Evolutionary conservation across 2,888 invertebrate species (phyloP).

Genomic region (Protula sp.): DNA sequence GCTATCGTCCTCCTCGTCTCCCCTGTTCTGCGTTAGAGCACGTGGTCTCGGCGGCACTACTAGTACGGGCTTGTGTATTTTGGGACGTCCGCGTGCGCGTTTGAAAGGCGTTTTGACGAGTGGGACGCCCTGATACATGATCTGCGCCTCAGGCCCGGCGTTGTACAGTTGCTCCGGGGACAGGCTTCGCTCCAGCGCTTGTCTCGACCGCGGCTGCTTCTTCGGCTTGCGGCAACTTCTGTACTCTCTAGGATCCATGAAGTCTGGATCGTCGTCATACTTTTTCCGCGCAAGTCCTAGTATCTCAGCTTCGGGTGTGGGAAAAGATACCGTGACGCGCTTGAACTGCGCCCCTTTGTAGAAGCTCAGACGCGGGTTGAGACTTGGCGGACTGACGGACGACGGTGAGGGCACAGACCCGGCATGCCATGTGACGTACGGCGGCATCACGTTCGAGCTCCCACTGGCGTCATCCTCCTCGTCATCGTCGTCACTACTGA

Average conservation of each 20-base stretch:
- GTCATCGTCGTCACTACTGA: conserved; percentile 52
- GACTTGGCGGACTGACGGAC: neutral
- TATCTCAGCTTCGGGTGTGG: neutral
- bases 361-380: too few species aligned
- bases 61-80: neutral
- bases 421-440: neutral
- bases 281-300: neutral
- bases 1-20: too few species aligned
- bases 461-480: conserved; percentile 20
- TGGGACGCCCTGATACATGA: neutral
- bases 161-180: neutral
- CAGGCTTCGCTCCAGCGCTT: neutral
- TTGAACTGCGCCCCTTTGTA: neutral
- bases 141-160: neutral
- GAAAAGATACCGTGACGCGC: neutral
- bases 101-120: neutral
- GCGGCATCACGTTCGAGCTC: neutral
- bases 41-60: neutral
- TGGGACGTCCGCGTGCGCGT: neutral
- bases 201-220: neutral
- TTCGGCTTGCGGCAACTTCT: neutral
- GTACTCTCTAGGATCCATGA: too few species aligned
- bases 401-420: neutral
- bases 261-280: too few species aligned
- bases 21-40: neutral